Evolutionary conservation across 2,888 invertebrate species (phyloP), one percentile per base, ranked within the genome.

Genomic region (Agrotis clavis): DNA sequence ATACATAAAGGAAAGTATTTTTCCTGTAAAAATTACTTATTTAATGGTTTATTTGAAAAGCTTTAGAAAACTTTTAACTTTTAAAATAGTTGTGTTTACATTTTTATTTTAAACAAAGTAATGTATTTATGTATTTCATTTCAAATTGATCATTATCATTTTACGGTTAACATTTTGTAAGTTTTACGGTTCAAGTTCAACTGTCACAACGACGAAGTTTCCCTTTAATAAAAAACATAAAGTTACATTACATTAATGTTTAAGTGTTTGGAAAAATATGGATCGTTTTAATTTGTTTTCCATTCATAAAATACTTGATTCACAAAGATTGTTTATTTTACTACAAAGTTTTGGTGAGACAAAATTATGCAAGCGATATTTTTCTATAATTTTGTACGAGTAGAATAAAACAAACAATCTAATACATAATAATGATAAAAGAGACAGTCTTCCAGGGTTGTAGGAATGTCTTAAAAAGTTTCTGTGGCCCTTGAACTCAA

Each of bases 171-270:
- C 7, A 7, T 35, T 41, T 41, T 11, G 41, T 41, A 21, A 50
- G 11, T 73, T 59, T 48, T 16, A 53, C 54, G 21, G 14, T 67
- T n/a, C 19, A 41, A 13, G n/a, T 56, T 68, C 30, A 68, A 77
- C 61, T 76, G 68, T 74, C 56, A 56, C 53, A 9, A 57, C 21
- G 19, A 14, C 19, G 5, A 30, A 19, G 48, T 64, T 75, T 72
- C 48, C 35, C 50, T 50, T 16, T 57, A 65, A 75, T 75, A 66
- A 65, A 74, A 72, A 41, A 54, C n/a, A n/a, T 45, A n/a, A 74
- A 4, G 18, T 25, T 54, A 13, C 16, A 48, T 41, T 35, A 47
- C 25, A 41, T 18, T 61, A 63, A 25, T 19, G 56, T 47, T 67
- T 7, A 51, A 19, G 21, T 21, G 57, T 71, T 61, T 21, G 13